Evolutionary conservation across 2,888 invertebrate genomes (phyloP).

Genomic region (Eupsilia transversa): DNA sequence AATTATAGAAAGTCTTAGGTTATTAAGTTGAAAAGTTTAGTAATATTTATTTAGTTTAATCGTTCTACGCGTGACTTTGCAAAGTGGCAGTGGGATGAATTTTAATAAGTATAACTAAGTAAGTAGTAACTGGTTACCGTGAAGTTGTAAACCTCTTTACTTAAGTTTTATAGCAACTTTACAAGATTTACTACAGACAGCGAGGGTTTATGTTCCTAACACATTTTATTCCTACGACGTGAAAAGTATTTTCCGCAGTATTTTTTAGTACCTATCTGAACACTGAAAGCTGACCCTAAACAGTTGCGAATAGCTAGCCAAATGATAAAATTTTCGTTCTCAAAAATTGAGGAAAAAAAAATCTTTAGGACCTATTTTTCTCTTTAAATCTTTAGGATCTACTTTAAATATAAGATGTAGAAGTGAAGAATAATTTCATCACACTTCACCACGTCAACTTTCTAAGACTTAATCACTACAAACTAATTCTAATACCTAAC

Average conservation of each 20-base stretch:
- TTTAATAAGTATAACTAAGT: slow-evolving; percentile 56
- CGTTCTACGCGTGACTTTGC: slow-evolving; percentile 39
- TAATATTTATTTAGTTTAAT: slow-evolving; percentile 50
- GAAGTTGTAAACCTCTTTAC: slow-evolving; percentile 54
- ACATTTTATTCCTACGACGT: slow-evolving; percentile 35
- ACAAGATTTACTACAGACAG: slow-evolving; percentile 42
- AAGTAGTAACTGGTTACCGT: slow-evolving; percentile 39
- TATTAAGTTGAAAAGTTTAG: slow-evolving; percentile 45
- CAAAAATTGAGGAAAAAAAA: neutral
- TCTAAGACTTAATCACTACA: neutral
- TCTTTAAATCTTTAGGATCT: no score
- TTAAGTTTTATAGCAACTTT: slow-evolving; percentile 49
- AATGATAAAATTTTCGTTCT: neutral
- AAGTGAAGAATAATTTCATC: neutral
- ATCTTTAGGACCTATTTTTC: no score
- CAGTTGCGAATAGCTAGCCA: neutral
- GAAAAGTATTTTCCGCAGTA: slow-evolving; percentile 30
- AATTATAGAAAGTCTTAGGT: slow-evolving; percentile 40
- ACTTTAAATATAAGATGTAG: neutral
- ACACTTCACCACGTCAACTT: neutral
- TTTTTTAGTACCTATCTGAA: slow-evolving; percentile 24
- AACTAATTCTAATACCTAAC: neutral
- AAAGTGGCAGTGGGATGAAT: slow-evolving; percentile 42
- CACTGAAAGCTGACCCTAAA: slow-evolving; percentile 5
- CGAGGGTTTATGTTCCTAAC: slow-evolving; percentile 28